These are phyloP conservation scores for Adelognathus sp. DNA, from an alignment of 2,888 invertebrate genomes.

Conservation along the genomic window DNA sequence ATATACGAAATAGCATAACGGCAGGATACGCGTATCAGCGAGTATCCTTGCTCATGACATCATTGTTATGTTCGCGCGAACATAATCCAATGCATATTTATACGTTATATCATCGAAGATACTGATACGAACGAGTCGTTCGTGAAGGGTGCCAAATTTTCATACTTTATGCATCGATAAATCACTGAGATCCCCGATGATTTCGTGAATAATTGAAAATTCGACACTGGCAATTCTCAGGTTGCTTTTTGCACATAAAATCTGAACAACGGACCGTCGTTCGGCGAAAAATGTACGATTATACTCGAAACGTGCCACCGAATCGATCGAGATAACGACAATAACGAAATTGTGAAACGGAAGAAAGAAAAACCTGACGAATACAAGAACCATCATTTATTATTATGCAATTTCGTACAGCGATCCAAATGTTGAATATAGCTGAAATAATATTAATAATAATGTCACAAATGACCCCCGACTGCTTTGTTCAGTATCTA, in stretches of 20 bases:
- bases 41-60: neutral
- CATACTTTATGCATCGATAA: neutral
- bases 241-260: no score
- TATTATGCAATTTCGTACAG: constrained; percentile 33
- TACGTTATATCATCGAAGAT: constrained; percentile 12
- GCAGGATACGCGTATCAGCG: constrained; percentile 4
- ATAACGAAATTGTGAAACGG: no score
- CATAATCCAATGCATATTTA: constrained; percentile 6
- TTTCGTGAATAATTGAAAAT: neutral
- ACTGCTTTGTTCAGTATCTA: constrained; percentile 39
- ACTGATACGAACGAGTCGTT: neutral
- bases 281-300: no score
- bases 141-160: neutral
- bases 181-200: neutral
- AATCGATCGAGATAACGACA: no score
- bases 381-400: constrained; percentile 41
- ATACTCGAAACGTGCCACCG: no score
- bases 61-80: neutral
- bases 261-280: no score
- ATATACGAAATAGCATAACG: neutral
- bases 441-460: constrained; percentile 21
- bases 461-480: neutral
- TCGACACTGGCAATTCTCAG: neutral
- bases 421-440: constrained; percentile 30
- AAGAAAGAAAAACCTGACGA: no score